Conservation (phyloP, 2,797 vertebrate genomes). For the Sebastes glaucus region DNA sequence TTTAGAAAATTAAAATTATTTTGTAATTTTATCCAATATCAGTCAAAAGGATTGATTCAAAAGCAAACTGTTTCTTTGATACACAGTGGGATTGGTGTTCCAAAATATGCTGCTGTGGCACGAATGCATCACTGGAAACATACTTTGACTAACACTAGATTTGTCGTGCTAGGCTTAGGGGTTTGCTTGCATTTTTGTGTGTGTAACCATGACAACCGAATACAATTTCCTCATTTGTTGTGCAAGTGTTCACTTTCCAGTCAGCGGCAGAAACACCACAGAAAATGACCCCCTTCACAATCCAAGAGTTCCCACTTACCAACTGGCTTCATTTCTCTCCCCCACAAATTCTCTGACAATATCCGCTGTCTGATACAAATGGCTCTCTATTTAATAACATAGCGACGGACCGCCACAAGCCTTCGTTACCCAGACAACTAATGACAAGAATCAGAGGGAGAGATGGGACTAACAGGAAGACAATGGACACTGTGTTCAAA, state of each 20-base stretch:
- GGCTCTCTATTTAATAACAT: conserved; percentile 73
- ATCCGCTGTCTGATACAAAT: conserved; percentile 60
- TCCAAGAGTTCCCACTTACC: conserved; percentile 68
- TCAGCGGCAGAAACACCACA: conserved; percentile 52
- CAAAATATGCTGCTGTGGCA: conserved; percentile 5
- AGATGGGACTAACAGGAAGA: conserved; percentile 51
- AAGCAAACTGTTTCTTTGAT: neutral
- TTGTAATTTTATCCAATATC: neutral
- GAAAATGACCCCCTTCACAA: conserved; percentile 73
- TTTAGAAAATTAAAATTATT: neutral
- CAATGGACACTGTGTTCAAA: conserved; percentile 38
- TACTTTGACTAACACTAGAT: conserved; percentile 7
- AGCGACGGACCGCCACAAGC: conserved; percentile 50
- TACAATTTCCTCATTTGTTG: conserved; percentile 67
- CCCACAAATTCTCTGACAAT: conserved; percentile 54
- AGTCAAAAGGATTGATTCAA: neutral
- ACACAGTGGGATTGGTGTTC: neutral
- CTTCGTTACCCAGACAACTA: conserved; percentile 76
- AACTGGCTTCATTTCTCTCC: conserved; percentile 61
- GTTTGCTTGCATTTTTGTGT: conserved; percentile 32
- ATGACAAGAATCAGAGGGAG: conserved; percentile 62
- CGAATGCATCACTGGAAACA: conserved; percentile 11
- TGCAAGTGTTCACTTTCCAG: conserved; percentile 60
- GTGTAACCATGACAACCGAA: conserved; percentile 78
- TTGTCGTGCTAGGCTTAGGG: conserved; percentile 30